These are phyloP conservation scores for Phylloscopus trochilus DNA, from an alignment of 2,113 vertebrate genomes.

Conservation along the genomic window DNA sequence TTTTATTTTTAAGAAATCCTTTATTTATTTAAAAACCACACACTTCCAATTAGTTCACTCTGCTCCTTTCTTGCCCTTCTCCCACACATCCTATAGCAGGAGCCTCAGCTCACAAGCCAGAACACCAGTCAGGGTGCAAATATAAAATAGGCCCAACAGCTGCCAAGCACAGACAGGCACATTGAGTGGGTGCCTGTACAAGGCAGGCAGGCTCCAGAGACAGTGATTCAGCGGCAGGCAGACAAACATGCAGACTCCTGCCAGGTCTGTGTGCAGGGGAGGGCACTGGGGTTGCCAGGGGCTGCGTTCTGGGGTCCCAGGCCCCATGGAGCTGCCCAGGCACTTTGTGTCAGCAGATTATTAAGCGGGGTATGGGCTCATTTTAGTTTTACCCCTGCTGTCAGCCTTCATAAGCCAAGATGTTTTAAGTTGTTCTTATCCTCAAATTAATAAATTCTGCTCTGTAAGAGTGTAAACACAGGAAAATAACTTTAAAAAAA, in stretches of 20 bases:
- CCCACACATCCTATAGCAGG: neutral
- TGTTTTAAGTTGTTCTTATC: slow-evolving; percentile 49
- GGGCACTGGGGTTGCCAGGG: neutral
- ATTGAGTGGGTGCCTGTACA: neutral
- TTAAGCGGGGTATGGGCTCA: neutral
- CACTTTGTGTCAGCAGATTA: neutral
- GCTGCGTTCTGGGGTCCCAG: neutral
- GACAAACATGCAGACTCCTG: neutral
- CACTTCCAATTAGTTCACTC: neutral
- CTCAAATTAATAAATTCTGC: slow-evolving; percentile 53
- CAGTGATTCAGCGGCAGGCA: neutral
- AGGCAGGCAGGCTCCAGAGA: neutral
- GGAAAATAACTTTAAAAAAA: slow-evolving; percentile 55
- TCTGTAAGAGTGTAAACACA: slow-evolving; percentile 59
- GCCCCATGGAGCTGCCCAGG: neutral
- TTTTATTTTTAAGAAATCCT: neutral
- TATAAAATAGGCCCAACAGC: neutral
- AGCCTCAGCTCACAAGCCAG: neutral
- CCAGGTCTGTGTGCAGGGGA: neutral
- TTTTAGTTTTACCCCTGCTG: slow-evolving; percentile 25
- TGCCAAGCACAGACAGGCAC: neutral
- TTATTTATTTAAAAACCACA: neutral
- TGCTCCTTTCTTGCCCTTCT: neutral
- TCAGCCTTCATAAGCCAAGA: slow-evolving; percentile 29
- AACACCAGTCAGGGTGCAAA: neutral